phyloP scores from a whole-genome alignment of 1,140 invertebrate genomes.

The Cotesia glomerata region DNA sequence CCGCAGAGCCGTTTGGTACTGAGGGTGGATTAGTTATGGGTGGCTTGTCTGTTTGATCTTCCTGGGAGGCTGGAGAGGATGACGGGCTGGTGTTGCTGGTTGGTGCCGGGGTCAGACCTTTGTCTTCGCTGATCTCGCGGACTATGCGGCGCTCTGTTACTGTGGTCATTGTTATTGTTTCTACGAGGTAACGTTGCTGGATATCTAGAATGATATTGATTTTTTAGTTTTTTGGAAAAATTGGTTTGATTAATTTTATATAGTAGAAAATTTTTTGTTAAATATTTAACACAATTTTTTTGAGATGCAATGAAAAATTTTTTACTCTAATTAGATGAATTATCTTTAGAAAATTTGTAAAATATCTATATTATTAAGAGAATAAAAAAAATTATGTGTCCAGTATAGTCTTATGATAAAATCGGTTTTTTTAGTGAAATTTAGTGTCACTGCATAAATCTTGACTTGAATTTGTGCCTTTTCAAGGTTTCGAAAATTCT shows the following conservation, averaged over 20 bases:
- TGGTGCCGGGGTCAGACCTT: constrained; percentile 38
- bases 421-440: too few species aligned
- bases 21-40: background rate
- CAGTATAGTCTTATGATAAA: too few species aligned
- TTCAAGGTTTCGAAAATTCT: too few species aligned
- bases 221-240: background rate
- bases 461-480: too few species aligned
- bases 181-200: constrained; percentile 70
- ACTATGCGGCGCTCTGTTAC: constrained; percentile 71
- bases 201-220: constrained; percentile 42
- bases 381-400: too few species aligned
- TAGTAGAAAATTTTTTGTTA: background rate
- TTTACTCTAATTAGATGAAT: too few species aligned
- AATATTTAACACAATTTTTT: background rate
- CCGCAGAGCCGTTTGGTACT: too few species aligned
- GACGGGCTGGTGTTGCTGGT: constrained; percentile 31
- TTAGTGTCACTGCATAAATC: too few species aligned
- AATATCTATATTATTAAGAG: too few species aligned
- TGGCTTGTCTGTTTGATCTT: background rate
- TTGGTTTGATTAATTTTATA: background rate
- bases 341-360: too few species aligned
- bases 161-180: constrained; percentile 74
- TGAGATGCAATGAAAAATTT: too few species aligned
- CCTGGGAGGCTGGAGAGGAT: background rate
- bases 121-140: constrained; percentile 61